Evolutionary conservation across 2,888 invertebrate species (phyloP).

Genomic region (Agrilus cyanescens): DNA sequence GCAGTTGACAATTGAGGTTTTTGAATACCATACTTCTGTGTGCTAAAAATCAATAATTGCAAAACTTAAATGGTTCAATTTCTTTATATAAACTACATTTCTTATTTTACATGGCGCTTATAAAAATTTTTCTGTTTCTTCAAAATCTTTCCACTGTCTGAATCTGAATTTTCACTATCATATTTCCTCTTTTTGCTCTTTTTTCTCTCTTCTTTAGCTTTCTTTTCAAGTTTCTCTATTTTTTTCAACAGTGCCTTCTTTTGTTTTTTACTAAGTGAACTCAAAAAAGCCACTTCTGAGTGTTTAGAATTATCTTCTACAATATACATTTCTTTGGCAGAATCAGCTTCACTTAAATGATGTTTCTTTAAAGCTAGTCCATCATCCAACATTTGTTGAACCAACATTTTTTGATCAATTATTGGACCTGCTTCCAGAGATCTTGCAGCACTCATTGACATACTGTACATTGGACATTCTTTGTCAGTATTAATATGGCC

Average conservation of each 20-base stretch:
- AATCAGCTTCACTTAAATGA: constrained; percentile 41
- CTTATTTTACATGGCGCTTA: no score
- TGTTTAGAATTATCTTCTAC: constrained; percentile 40
- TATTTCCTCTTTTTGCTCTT: constrained; percentile 15
- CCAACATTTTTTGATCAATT: constrained; percentile 59
- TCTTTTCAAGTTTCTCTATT: constrained; percentile 52
- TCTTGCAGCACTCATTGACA: constrained; percentile 71
- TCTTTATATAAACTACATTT: no score
- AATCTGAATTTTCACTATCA: constrained; percentile 9
- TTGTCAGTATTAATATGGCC: constrained; percentile 97
- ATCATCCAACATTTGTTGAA: constrained; percentile 86
- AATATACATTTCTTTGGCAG: constrained; percentile 49
- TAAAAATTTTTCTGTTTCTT: no score
- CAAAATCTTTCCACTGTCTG: constrained; percentile 2
- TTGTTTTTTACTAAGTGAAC: constrained; percentile 74
- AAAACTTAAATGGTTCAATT: no score
- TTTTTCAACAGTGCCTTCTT: constrained; percentile 82
- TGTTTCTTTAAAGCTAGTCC: constrained; percentile 80
- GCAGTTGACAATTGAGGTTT: no score
- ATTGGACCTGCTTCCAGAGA: constrained; percentile 55
- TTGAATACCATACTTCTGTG: no score
- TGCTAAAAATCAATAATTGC: no score
- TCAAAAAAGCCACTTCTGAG: constrained; percentile 58
- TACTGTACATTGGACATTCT: constrained; percentile 89
- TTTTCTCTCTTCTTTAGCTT: constrained; percentile 19